A percentile compares a stretch with the other conserved stretches of the same genome.
Conservation (phyloP, 2,797 vertebrate species). For the Chelon labrosus region DNA sequence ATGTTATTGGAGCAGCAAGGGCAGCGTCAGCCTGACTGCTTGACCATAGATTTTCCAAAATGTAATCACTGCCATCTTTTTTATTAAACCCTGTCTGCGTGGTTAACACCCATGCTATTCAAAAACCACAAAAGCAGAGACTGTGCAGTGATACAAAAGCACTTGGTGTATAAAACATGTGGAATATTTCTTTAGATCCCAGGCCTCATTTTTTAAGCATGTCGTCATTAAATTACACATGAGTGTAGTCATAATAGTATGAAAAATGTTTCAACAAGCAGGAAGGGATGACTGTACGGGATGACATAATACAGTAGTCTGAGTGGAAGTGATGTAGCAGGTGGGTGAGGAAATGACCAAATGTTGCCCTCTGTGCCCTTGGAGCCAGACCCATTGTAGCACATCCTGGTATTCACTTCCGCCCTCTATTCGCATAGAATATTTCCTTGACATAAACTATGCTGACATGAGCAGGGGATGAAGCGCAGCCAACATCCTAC, state of each 20-base stretch:
- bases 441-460: constrained; percentile 69
- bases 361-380: constrained; percentile 63
- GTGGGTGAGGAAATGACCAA: constrained; percentile 81
- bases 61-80: neutral
- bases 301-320: constrained; percentile 74
- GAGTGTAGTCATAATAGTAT: neutral
- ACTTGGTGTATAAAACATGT: neutral
- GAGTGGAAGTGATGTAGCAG: constrained; percentile 69
- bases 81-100: neutral
- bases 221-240: neutral
- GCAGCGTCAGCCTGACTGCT: neutral
- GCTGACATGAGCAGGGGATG: constrained; percentile 47
- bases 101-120: constrained; percentile 1
- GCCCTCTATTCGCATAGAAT: constrained; percentile 69
- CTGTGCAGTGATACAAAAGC: neutral
- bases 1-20: neutral
- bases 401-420: constrained; percentile 80
- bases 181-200: neutral
- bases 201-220: neutral
- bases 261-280: constrained; percentile 22
- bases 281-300: constrained; percentile 47
- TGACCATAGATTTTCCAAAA: neutral
- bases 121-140: neutral
- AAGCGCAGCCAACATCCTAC: constrained; percentile 13
- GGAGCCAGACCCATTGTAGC: constrained; percentile 73